These are phyloP conservation scores for Halcyon leucocephala DNA, from an alignment of 2,797 vertebrate species.

Conservation along the genomic window DNA sequence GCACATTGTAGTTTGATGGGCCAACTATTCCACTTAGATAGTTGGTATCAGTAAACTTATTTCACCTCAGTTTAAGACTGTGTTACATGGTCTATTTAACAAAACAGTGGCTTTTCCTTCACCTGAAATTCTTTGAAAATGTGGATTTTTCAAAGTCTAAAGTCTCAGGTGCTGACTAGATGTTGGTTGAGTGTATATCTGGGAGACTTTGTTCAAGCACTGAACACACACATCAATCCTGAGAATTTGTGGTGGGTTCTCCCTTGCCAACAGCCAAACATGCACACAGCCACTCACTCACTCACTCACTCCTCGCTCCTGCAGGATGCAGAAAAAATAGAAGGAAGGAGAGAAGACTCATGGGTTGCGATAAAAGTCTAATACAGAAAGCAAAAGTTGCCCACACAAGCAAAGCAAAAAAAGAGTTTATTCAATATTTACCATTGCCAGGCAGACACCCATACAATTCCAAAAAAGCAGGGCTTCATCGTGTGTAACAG, in stretches of 20 bases:
- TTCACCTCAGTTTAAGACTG: background rate
- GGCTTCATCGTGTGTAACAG: fast-evolving
- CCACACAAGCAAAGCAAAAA: background rate
- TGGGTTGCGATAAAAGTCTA: background rate
- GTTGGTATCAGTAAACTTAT: background rate
- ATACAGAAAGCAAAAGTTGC: background rate
- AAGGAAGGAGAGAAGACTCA: fast-evolving
- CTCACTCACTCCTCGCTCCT: background rate
- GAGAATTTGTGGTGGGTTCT: background rate
- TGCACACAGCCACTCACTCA: background rate
- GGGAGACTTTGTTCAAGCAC: background rate
- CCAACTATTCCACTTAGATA: background rate
- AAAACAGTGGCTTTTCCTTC: background rate
- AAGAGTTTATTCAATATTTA: background rate
- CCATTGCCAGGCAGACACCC: background rate
- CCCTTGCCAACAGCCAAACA: background rate
- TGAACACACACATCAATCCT: background rate
- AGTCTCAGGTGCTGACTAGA: background rate
- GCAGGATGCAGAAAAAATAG: background rate
- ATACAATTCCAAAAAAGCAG: background rate
- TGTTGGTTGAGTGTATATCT: background rate
- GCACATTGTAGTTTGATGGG: background rate
- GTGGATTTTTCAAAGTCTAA: background rate
- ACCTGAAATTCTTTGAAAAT: background rate
- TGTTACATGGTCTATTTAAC: background rate